Conservation (phyloP, 2,888 invertebrate genomes). For the Pammene fasciana region DNA sequence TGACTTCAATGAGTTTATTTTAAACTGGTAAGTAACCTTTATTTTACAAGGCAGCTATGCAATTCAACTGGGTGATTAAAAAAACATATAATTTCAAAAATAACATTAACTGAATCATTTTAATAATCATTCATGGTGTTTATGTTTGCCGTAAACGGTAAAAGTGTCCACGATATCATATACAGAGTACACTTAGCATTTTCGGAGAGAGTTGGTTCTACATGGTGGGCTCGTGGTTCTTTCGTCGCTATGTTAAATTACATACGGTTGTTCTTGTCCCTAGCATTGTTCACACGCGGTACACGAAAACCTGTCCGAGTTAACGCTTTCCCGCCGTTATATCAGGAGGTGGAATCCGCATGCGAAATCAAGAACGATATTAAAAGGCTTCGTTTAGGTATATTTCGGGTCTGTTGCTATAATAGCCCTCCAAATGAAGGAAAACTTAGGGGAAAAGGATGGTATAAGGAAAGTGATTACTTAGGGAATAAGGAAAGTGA, state of each 20-base stretch:
- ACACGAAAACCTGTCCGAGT: conserved; percentile 22
- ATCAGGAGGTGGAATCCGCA: conserved; percentile 23
- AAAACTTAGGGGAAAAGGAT: too few species aligned
- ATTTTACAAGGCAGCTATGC: too few species aligned
- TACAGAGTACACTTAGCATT: background rate
- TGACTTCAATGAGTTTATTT: too few species aligned
- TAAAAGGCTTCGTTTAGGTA: too few species aligned
- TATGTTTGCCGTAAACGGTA: background rate
- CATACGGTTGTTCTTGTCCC: background rate
- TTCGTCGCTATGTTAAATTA: conserved; percentile 15
- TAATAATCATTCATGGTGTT: background rate
- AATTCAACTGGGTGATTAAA: too few species aligned
- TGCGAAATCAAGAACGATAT: conserved; percentile 17
- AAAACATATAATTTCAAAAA: too few species aligned
- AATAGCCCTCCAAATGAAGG: too few species aligned
- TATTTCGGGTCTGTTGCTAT: background rate
- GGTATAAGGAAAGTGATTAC: too few species aligned
- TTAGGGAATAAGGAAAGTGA: too few species aligned
- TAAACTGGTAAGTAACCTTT: too few species aligned
- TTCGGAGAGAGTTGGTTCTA: conserved; percentile 17
- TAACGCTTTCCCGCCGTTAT: conserved; percentile 38
- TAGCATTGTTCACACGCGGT: conserved; percentile 16
- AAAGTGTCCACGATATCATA: background rate
- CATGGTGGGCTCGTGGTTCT: background rate
- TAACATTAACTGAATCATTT: too few species aligned